These are phyloP conservation scores for Dastarcus helophoroides DNA, from an alignment of 2,888 invertebrate genomes.

Conservation along the genomic window DNA sequence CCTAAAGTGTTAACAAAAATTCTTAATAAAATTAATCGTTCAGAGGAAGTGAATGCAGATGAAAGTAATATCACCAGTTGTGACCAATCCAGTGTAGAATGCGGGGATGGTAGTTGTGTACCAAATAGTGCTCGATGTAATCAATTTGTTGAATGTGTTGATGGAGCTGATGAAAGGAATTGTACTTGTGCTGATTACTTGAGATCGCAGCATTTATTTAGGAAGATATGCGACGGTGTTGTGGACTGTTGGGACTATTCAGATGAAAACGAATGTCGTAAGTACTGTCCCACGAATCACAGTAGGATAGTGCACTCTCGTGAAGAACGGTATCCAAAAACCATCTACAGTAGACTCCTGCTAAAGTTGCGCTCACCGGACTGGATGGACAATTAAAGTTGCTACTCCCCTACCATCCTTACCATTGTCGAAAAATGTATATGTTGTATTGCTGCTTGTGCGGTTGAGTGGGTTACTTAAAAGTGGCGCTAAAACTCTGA, in stretches of 20 bases:
- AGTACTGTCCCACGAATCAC: constrained; percentile 18
- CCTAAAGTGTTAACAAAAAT: constrained; percentile 52
- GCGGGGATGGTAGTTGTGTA: constrained; percentile 53
- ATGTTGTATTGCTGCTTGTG: no score
- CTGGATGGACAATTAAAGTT: no score
- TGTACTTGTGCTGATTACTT: constrained; percentile 69
- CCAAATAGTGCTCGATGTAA: constrained; percentile 57
- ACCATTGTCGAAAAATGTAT: no score
- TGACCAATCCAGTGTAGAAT: constrained; percentile 36
- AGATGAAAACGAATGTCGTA: constrained; percentile 67
- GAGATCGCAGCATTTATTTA: constrained; percentile 52
- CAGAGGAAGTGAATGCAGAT: not conserved
- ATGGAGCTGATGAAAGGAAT: constrained; percentile 58
- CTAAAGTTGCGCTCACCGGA: no score
- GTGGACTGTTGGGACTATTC: constrained; percentile 73
- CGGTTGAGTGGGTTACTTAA: no score
- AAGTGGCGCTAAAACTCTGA: no score
- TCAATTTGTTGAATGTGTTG: constrained; percentile 55
- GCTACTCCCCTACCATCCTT: no score
- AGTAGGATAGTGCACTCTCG: no score
- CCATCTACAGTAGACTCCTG: no score
- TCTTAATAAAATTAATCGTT: constrained; percentile 41
- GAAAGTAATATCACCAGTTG: constrained; percentile 5
- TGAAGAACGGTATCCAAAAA: no score
- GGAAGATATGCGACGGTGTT: constrained; percentile 69